A percentile compares a stretch with the other conserved stretches of the same genome.
phyloP scores from a whole-genome alignment of 1,140 invertebrate species.

The Lamellibrachia luymesi region DNA sequence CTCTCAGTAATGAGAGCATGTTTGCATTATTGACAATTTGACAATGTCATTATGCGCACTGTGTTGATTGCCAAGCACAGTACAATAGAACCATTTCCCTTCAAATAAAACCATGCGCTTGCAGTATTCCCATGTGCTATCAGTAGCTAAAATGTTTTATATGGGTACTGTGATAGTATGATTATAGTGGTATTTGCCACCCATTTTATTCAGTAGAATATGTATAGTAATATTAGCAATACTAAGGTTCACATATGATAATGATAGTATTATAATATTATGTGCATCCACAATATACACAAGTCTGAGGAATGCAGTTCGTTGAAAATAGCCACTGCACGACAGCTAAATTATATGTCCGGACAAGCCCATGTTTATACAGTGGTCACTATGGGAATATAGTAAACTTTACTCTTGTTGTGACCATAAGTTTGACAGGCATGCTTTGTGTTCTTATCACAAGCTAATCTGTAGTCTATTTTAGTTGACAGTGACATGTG shows the following conservation, averaged over 20 bases:
- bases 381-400: background rate
- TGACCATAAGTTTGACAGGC: background rate
- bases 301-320: too few relatives aligned
- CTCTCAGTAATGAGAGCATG: background rate
- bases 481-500: background rate
- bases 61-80: background rate
- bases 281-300: too few relatives aligned
- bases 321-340: too few relatives aligned
- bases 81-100: background rate
- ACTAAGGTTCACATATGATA: too few relatives aligned
- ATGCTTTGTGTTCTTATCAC: background rate
- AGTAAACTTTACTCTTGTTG: background rate
- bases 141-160: background rate
- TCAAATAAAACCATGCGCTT: background rate
- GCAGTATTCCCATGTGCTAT: background rate
- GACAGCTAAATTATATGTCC: background rate
- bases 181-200: too few relatives aligned
- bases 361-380: background rate
- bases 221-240: too few relatives aligned
- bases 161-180: too few relatives aligned
- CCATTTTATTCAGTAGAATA: too few relatives aligned
- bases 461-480: background rate
- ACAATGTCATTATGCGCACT: background rate
- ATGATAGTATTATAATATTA: too few relatives aligned
- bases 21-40: constrained; percentile 1